phyloP scores from a whole-genome alignment of 2,888 invertebrate genomes.

The Diadromus collaris region DNA sequence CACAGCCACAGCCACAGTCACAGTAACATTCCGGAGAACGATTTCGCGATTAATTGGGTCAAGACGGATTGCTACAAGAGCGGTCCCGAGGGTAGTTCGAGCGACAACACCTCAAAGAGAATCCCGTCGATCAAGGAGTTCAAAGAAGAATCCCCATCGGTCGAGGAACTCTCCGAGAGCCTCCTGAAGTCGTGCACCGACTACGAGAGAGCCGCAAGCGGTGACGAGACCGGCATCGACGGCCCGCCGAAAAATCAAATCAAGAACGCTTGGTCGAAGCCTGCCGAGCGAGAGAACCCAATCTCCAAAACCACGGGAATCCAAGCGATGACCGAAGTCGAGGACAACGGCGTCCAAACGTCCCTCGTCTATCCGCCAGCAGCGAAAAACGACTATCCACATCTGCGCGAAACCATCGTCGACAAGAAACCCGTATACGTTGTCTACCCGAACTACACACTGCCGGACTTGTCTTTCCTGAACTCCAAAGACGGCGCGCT shows the following conservation, averaged over 20 bases:
- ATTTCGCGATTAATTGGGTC: conserved; percentile 78
- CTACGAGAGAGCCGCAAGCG: conserved; percentile 71
- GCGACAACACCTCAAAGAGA: conserved; percentile 68
- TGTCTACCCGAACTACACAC: conserved; percentile 94
- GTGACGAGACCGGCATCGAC: conserved; percentile 39
- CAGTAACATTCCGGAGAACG: conserved; percentile 69
- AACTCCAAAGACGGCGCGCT: conserved; percentile 76
- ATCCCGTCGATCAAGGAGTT: conserved; percentile 69
- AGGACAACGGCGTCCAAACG: conserved; percentile 77
- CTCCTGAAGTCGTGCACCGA: conserved; percentile 76
- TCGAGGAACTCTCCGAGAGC: conserved; percentile 80
- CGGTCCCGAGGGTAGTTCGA: conserved; percentile 64
- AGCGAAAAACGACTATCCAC: conserved; percentile 72
- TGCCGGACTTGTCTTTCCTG: conserved; percentile 94
- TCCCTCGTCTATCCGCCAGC: conserved; percentile 74
- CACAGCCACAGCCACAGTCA: conserved; percentile 56
- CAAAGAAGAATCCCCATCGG: conserved; percentile 81
- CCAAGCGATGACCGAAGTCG: conserved; percentile 74
- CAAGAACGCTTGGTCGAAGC: conserved; percentile 59
- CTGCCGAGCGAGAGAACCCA: conserved; percentile 62
- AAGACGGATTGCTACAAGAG: conserved; percentile 73
- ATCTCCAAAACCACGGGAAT: conserved; percentile 72
- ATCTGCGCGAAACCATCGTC: conserved; percentile 71
- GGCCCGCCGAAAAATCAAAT: conserved; percentile 49
- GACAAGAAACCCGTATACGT: conserved; percentile 90